Evolutionary conservation across 1,140 invertebrate genomes (phyloP).

Genomic region (Augochlora pura): DNA sequence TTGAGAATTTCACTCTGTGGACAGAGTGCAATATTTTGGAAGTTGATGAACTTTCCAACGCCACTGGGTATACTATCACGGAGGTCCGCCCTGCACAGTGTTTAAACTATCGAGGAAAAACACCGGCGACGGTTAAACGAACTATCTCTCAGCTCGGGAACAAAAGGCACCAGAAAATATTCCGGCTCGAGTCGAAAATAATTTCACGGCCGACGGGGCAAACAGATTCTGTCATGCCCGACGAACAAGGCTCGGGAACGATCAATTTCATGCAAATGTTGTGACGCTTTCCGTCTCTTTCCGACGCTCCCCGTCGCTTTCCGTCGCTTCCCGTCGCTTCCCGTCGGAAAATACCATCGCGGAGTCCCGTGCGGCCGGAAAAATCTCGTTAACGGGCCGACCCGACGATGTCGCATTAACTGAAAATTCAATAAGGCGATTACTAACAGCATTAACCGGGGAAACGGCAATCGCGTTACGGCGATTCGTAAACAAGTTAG

Average conservation of each 20-base stretch:
- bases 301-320: no score
- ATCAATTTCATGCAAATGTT: conserved; percentile 4
- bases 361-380: background rate
- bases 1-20: no score
- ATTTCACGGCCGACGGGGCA: background rate
- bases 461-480: conserved; percentile 41
- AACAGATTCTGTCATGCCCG: background rate
- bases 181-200: background rate
- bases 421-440: conserved; percentile 54
- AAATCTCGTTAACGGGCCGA: conserved; percentile 18
- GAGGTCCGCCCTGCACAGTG: no score
- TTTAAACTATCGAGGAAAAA: no score
- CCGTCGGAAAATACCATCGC: background rate
- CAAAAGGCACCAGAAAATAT: background rate
- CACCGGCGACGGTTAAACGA: background rate
- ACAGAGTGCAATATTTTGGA: no score
- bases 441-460: conserved; percentile 29
- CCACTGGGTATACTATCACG: no score
- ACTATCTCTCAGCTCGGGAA: background rate
- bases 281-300: background rate
- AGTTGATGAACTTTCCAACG: no score
- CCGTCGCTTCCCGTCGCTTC: no score
- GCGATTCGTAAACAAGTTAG: conserved; percentile 39
- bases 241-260: background rate
- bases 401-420: conserved; percentile 25